These are phyloP conservation scores for Alsophila aescularia DNA, from an alignment of 2,888 invertebrate species.

Conservation along the genomic window DNA sequence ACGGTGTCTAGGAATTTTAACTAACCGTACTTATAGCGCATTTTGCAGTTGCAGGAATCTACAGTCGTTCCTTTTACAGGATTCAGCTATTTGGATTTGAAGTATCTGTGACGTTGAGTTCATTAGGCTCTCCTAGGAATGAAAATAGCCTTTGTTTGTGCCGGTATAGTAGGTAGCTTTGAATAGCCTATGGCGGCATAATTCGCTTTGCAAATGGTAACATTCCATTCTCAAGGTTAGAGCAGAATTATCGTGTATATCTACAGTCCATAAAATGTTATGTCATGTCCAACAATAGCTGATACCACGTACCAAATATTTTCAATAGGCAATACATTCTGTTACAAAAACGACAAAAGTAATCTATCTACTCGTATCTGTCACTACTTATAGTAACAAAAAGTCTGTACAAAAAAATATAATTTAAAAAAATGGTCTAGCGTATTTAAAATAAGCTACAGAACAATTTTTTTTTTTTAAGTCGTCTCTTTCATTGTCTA, in stretches of 20 bases:
- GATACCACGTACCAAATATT: constrained; percentile 4
- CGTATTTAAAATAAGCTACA: no score
- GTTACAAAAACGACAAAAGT: constrained; percentile 15
- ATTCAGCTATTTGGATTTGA: constrained; percentile 54
- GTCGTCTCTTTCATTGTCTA: no score
- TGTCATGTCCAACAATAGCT: constrained; percentile 50
- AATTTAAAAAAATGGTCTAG: no score
- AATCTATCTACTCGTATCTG: constrained; percentile 1
- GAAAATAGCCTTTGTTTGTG: constrained; percentile 34
- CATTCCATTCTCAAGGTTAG: constrained; percentile 80
- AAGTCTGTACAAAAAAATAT: no score
- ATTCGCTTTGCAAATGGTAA: constrained; percentile 55
- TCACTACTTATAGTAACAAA: no score
- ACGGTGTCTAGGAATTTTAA: constrained; percentile 32
- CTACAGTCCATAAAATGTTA: constrained; percentile 60
- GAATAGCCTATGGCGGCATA: constrained; percentile 32
- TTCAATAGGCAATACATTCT: constrained; percentile 7
- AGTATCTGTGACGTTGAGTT: constrained; percentile 31
- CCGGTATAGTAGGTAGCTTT: constrained; percentile 4
- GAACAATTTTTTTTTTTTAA: not conserved
- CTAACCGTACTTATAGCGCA: constrained; percentile 38
- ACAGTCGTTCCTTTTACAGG: constrained; percentile 43
- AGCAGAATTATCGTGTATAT: constrained; percentile 62
- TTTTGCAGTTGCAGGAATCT: constrained; percentile 37
- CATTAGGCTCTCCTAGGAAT: constrained; percentile 28